Percentiles rank a stretch among this genome's conserved stretches.
phyloP scores from a whole-genome alignment of 2,797 vertebrate species.

The Sebastes hubbsi region DNA sequence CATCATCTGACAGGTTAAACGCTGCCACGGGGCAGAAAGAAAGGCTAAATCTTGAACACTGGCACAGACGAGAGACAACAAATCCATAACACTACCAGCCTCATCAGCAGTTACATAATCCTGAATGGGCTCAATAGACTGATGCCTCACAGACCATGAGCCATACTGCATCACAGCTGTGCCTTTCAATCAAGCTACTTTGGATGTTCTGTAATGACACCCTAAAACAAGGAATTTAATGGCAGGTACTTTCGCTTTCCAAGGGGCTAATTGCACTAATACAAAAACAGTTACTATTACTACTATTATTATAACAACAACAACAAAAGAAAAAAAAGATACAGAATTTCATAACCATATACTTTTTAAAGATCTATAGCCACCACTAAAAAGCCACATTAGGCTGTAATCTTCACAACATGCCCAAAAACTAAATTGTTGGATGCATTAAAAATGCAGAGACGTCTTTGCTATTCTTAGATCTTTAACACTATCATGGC shows the following conservation, averaged over 20 bases:
- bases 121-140: constrained; percentile 39
- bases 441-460: neutral
- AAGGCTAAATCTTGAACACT: constrained; percentile 40
- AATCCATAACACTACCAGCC: constrained; percentile 27
- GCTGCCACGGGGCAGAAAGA: constrained; percentile 33
- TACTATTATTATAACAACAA: neutral
- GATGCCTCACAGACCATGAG: constrained; percentile 23
- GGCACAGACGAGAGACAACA: constrained; percentile 48
- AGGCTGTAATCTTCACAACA: neutral
- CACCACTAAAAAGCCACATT: neutral
- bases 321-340: neutral
- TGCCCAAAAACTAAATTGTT: neutral
- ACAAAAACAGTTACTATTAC: neutral
- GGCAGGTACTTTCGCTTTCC: neutral
- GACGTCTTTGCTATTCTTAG: neutral
- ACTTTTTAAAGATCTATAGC: neutral
- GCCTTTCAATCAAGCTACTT: constrained; percentile 44
- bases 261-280: neutral
- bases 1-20: constrained; percentile 44
- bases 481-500: neutral
- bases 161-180: constrained; percentile 41
- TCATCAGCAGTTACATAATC: constrained; percentile 50
- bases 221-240: neutral
- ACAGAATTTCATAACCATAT: neutral
- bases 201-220: constrained; percentile 13